Evolutionary conservation across 2,113 vertebrate genomes (phyloP), one percentile per base, ranked within the genome.

Genomic region (Rhinoptilus africanus): DNA sequence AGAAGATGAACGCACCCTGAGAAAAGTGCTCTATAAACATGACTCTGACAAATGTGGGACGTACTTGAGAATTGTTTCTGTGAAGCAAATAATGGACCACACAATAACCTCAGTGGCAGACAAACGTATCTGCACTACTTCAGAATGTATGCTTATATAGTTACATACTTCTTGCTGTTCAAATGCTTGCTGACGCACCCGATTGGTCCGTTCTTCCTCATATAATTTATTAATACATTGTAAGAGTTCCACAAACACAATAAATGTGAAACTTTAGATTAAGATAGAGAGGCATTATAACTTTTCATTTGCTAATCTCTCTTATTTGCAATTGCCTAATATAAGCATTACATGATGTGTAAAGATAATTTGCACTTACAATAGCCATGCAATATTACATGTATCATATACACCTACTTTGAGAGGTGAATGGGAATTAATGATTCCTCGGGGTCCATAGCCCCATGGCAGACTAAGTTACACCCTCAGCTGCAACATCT

Each of bases 21-120:
- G 66, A 72, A 91, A 78, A 95, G 62, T 34, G 12, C 19, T 84
- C 89, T 92, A 77, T 67, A 93, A 94, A 93, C 71, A 87, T 54
- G 74, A 81, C 81, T 88, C 74, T 94, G 90, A 95, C 72, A 95
- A 96, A 96, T 43, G 88, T 76, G 82, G 43, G 78, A 81, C 0
- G 1, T 59, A 77, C 54, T 72, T 8, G 4, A n/a, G 87, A 92
- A 82, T n/a, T 86, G 56, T 81, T 75, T 21, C 7, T 3, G 4
- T 35, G 78, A 88, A 80, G 69, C 37, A 94, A 90, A 92, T 45
- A 96, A 95, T 18, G 59, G 90, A 72, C 81, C 60, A 68, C 37
- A 50, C 0, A 10, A 87, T 81, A 81, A 97, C 85, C 93, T 93
- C 77, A 71, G 37, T 30, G 41, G 76, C 68, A 82, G 88, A 92